phyloP scores from a whole-genome alignment of 2,888 invertebrate species.

The Rhingia rostrata region DNA sequence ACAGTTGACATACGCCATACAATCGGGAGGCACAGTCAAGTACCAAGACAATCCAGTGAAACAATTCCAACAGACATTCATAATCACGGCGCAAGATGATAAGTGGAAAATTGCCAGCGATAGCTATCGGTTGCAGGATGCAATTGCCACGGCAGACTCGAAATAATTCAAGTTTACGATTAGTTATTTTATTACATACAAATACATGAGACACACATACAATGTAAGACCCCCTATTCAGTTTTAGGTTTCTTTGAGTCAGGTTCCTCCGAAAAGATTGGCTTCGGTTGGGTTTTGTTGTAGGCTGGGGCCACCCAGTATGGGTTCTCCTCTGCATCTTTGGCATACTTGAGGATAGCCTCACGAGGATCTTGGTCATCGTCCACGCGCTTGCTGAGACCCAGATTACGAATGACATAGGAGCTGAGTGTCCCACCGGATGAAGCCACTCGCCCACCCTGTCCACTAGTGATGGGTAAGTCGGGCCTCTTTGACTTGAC shows the following conservation, averaged over 20 bases:
- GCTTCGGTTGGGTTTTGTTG: conserved; percentile 92
- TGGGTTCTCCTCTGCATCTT: conserved; percentile 97
- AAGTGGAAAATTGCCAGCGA: conserved; percentile 98
- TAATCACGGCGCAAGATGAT: conserved; percentile 93
- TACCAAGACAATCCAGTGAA: conserved; percentile 86
- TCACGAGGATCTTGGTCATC: conserved; percentile 97
- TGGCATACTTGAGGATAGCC: conserved; percentile 96
- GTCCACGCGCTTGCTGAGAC: conserved; percentile 94
- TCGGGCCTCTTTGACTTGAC: conserved; percentile 92
- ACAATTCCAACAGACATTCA: conserved; percentile 92
- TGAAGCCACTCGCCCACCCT: conserved; percentile 96
- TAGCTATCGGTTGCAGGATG: conserved; percentile 91
- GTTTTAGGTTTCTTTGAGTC: conserved; percentile 81
- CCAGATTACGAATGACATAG: conserved; percentile 97
- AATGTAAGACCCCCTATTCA: conserved; percentile 70
- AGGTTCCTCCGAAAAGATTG: conserved; percentile 88
- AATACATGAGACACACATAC: conserved; percentile 13
- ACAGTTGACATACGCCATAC: conserved; percentile 92
- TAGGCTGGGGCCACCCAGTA: conserved; percentile 98
- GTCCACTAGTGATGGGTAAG: conserved; percentile 93
- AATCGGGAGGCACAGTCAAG: conserved; percentile 91
- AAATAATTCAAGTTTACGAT: conserved; percentile 46
- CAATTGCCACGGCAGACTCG: conserved; percentile 74
- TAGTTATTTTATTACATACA: conserved; percentile 38
- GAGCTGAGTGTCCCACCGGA: conserved; percentile 96